Conservation (phyloP, 2,888 invertebrate species). For the Plebejus anna region DNA sequence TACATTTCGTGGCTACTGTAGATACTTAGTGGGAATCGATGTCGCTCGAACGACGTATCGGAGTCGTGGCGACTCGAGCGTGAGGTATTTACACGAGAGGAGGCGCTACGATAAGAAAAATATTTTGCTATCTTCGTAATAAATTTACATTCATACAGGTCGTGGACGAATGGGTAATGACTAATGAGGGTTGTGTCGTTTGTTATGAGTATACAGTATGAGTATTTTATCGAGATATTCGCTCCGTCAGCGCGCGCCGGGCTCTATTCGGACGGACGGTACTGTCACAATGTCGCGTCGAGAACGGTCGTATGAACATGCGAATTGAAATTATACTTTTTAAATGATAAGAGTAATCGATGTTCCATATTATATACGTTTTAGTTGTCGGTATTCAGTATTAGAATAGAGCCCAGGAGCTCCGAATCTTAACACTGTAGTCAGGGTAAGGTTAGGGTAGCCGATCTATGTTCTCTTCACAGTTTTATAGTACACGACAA, state of each 20-base stretch:
- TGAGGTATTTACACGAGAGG: slow-evolving; percentile 41
- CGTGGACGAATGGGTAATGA: slow-evolving; percentile 66
- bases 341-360: slow-evolving; percentile 19
- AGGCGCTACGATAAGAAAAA: slow-evolving; percentile 39
- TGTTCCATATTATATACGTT: slow-evolving; percentile 24
- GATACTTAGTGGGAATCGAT: slow-evolving; percentile 42
- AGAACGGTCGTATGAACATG: background rate
- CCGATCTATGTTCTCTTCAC: slow-evolving; percentile 27
- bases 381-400: slow-evolving; percentile 18
- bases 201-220: slow-evolving; percentile 69
- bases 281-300: background rate
- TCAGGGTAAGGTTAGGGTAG: slow-evolving; percentile 26
- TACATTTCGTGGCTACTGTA: slow-evolving; percentile 51
- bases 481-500: slow-evolving; percentile 26
- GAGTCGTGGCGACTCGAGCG: slow-evolving; percentile 36
- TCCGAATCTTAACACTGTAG: slow-evolving; percentile 28
- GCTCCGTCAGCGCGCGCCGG: slow-evolving; percentile 49
- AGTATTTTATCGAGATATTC: slow-evolving; percentile 47
- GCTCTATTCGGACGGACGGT: slow-evolving; percentile 12
- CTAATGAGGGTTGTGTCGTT: slow-evolving; percentile 76
- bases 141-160: slow-evolving; percentile 62
- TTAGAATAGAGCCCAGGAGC: slow-evolving; percentile 24
- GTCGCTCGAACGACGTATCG: slow-evolving; percentile 43
- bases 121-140: slow-evolving; percentile 32
- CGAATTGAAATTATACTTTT: slow-evolving; percentile 21